Evolutionary conservation across 2,797 vertebrate genomes (phyloP), one percentile per base, ranked within the genome.

Genomic region (Hippocampus kuda): DNA sequence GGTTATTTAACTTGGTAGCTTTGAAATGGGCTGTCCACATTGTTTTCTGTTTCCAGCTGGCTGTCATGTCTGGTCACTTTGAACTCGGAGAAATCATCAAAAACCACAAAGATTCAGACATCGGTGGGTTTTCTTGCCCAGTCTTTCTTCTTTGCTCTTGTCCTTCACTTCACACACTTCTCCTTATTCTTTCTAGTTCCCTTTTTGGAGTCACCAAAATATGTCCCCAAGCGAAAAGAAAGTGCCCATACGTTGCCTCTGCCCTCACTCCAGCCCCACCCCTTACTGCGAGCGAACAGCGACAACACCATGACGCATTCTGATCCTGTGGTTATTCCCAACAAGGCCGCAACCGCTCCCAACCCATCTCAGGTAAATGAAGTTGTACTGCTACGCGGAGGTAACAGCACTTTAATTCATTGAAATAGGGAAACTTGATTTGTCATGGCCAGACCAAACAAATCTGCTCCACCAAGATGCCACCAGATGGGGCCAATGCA

Each of bases 71-170:
- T 66, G 95, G 95, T 66, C 91, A 97, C 81, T 97, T 97, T 84
- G 95, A 97, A 82, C 90, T 97, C 1, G 95, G 93, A 70, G 95
- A 97, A 83, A 86, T 96, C 79, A 93, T 97, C 79, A 94, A 94
- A 83, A 97, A 93, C 82, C 95, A 97, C 75, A 91, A 91, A 67
- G 93, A 94, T 57, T 74, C 90, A 65, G 94, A 96, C 72, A 69
- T 94, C 73, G 95, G 95, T 95, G 81, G 90, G 93, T 12, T 24
- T 68, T 70, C 10, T 18, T 63, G 1, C 15, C 16, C 62, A 7
- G 24, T 66, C 53, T 56, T n/a, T 2, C 68, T 56, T 34, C 2
- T 77, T 75, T 6, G 3, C 48, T 48, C 48, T 53, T 26, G 68
- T 62, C 34, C 6, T 1, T 49, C 56, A 65, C 70, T 11, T 30